Percentiles rank a stretch among this genome's conserved stretches.
These are phyloP conservation scores for Phortica magna DNA, from an alignment of 2,888 invertebrate genomes.

Conservation along the genomic window DNA sequence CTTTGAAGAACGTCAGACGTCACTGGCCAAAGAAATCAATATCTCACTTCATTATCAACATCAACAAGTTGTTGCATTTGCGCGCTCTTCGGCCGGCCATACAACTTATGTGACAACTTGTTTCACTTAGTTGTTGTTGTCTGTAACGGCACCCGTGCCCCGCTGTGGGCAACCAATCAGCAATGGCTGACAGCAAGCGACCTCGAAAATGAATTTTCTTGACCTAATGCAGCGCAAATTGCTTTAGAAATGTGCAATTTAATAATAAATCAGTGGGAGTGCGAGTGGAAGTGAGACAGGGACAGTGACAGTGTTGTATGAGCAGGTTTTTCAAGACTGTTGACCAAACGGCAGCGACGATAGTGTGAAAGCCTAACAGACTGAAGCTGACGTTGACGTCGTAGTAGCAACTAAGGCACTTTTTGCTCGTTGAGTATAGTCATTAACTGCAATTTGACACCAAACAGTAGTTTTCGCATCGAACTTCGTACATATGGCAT, in stretches of 20 bases:
- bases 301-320: too few species aligned
- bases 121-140: too few species aligned
- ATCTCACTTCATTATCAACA: too few species aligned
- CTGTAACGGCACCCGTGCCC: conserved; percentile 34
- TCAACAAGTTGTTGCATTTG: too few species aligned
- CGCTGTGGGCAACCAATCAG: conserved; percentile 6
- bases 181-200: conserved; percentile 43
- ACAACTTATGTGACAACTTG: too few species aligned
- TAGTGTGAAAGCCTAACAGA: conserved; percentile 12
- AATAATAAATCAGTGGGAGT: conserved; percentile 53
- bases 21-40: too few species aligned
- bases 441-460: conserved; percentile 23
- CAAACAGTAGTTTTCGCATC: neutral
- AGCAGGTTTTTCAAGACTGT: neutral
- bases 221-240: conserved; percentile 54
- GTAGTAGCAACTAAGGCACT: neutral
- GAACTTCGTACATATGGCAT: neutral
- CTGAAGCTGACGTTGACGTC: neutral
- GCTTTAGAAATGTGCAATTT: conserved; percentile 56
- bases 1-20: too few species aligned
- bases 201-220: conserved; percentile 56
- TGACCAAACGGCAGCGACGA: neutral
- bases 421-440: neutral
- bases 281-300: conserved; percentile 36
- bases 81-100: too few species aligned